Evolutionary conservation across 1,140 invertebrate genomes (phyloP).

Genomic region (Aphaenogaster floridana): DNA sequence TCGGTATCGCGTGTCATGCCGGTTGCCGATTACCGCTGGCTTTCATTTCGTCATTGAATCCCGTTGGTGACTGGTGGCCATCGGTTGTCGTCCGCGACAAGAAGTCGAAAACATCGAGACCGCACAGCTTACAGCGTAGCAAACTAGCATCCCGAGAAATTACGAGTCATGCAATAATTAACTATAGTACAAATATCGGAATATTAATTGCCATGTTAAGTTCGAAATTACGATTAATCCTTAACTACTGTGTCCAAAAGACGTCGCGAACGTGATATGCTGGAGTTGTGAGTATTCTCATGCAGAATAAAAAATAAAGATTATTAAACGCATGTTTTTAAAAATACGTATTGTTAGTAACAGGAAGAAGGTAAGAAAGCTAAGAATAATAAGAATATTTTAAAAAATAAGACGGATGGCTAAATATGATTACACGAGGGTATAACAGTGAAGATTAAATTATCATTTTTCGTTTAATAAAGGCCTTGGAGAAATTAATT

Average conservation of each 20-base stretch:
- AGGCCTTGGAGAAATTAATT: slow-evolving; percentile 17
- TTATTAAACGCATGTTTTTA: neutral
- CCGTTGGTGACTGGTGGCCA: slow-evolving; percentile 23
- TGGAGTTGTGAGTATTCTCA: neutral
- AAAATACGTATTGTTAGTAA: neutral
- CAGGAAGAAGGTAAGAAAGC: neutral
- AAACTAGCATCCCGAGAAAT: slow-evolving; percentile 44
- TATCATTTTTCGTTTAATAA: neutral
- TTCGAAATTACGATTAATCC: slow-evolving; percentile 13
- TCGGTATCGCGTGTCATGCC: slow-evolving; percentile 55
- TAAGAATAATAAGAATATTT: neutral
- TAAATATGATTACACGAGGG: neutral
- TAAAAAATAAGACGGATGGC: neutral
- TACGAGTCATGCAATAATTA: slow-evolving; percentile 40
- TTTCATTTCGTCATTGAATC: slow-evolving; percentile 65
- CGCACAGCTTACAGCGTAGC: slow-evolving; percentile 35
- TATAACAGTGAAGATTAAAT: neutral
- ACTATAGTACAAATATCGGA: neutral
- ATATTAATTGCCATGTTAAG: slow-evolving; percentile 5
- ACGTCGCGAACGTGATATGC: neutral
- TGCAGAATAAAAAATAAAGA: neutral
- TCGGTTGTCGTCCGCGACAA: slow-evolving; percentile 18
- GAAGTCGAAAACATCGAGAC: slow-evolving; percentile 32
- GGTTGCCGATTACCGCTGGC: slow-evolving; percentile 35
- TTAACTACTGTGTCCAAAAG: neutral